These are phyloP conservation scores for Xenus cinereus DNA, from an alignment of 2,113 vertebrate species.

Conservation along the genomic window DNA sequence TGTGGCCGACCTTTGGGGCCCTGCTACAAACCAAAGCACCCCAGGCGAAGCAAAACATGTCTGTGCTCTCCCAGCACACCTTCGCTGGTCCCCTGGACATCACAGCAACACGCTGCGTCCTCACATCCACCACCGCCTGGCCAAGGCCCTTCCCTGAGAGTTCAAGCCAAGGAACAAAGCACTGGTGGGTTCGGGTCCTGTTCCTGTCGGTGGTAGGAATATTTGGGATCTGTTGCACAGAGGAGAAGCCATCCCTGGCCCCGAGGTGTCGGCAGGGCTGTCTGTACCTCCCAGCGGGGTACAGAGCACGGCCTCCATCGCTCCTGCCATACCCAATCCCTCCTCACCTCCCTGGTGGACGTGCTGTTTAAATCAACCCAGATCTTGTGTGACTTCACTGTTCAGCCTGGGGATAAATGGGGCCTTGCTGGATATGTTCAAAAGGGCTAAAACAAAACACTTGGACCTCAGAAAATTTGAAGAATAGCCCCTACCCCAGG, in stretches of 20 bases:
- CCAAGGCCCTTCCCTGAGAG: neutral
- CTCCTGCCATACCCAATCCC: neutral
- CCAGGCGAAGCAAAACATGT: neutral
- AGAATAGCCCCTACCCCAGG: neutral
- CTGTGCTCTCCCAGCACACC: fast-evolving
- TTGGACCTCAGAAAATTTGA: neutral
- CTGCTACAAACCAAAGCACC: neutral
- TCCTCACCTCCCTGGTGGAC: neutral
- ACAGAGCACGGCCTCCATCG: neutral
- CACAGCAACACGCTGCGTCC: neutral
- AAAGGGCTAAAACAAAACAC: neutral
- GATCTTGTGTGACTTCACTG: neutral
- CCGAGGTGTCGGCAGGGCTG: neutral
- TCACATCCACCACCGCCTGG: neutral
- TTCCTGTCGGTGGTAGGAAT: fast-evolving
- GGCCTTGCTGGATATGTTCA: neutral
- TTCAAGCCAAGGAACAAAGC: neutral
- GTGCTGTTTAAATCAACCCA: neutral
- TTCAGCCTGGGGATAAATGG: neutral
- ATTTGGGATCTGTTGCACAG: neutral
- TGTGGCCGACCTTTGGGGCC: neutral
- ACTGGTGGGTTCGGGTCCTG: neutral
- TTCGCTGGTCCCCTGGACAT: fast-evolving
- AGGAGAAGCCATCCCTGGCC: neutral
- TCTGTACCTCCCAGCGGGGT: neutral